Evolutionary conservation across 2,113 vertebrate genomes (phyloP).

Genomic region (Dromaius novaehollandiae): DNA sequence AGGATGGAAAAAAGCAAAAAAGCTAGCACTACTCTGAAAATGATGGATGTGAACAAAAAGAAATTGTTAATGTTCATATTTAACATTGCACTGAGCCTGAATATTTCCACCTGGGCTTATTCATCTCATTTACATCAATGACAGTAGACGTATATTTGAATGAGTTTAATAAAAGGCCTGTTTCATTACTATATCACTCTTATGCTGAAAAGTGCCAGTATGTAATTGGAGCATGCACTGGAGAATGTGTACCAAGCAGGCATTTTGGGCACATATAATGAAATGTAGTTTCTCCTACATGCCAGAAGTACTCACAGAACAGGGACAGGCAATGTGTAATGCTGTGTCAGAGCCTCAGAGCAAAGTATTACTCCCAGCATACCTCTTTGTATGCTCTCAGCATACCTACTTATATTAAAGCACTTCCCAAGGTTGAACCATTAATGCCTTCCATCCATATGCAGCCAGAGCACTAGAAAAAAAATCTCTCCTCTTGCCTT

Average conservation of each 20-base stretch:
- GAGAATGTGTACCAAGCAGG: neutral
- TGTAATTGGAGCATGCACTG: neutral
- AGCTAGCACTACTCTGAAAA: neutral
- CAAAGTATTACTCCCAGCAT: neutral
- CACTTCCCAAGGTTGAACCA: neutral
- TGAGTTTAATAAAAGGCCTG: neutral
- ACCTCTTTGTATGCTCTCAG: neutral
- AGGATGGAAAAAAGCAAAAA: neutral
- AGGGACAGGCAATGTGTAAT: neutral
- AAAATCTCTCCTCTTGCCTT: neutral
- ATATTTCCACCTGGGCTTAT: neutral
- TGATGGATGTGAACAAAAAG: neutral
- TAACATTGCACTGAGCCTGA: neutral
- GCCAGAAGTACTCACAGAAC: neutral
- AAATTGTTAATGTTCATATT: conserved; percentile 15
- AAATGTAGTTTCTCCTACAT: neutral
- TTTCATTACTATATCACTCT: neutral
- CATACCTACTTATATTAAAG: neutral
- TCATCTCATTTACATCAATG: conserved; percentile 14
- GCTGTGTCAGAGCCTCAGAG: neutral
- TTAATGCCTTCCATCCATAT: neutral
- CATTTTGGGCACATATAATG: neutral
- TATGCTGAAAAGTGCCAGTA: neutral
- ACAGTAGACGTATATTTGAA: neutral
- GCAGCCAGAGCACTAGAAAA: neutral